Conservation (phyloP, 2,888 invertebrate species). For the Plagiodera versicolora region DNA sequence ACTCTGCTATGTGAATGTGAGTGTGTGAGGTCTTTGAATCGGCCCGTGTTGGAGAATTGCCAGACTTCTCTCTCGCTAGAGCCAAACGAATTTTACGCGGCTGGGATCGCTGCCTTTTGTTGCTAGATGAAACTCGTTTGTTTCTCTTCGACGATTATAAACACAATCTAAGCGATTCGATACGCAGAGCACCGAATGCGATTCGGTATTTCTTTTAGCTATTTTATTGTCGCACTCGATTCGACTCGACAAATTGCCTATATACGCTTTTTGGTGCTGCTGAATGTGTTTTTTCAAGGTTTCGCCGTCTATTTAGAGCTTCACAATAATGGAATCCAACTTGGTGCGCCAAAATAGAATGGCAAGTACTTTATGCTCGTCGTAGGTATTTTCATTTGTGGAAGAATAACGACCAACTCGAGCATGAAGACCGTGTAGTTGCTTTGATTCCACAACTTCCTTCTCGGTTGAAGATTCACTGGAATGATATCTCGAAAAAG, state of each 20-base stretch:
- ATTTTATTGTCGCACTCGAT: constrained; percentile 19
- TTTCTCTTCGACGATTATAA: constrained; percentile 32
- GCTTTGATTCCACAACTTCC: too few species aligned
- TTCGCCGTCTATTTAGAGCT: background rate
- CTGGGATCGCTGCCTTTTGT: constrained; percentile 30
- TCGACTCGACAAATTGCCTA: constrained; percentile 4
- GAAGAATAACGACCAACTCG: too few species aligned
- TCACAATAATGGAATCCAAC: background rate
- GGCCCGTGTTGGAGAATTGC: constrained; percentile 30
- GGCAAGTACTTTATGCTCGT: background rate
- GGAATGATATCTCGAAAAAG: too few species aligned
- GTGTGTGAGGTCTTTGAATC: constrained; percentile 29
- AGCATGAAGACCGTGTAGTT: too few species aligned
- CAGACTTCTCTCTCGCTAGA: constrained; percentile 28
- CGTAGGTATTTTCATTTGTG: too few species aligned
- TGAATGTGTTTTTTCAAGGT: constrained; percentile 7
- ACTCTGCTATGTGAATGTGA: constrained; percentile 10
- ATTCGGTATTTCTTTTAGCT: constrained; percentile 22
- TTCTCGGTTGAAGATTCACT: too few species aligned
- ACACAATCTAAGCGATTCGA: constrained; percentile 32
- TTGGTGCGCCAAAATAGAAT: background rate
- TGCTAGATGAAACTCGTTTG: constrained; percentile 34
- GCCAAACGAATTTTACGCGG: constrained; percentile 27
- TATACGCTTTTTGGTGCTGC: background rate
- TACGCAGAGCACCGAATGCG: constrained; percentile 28